Base-by-base conservation (phyloP, 1,140 invertebrate species). In the Drosophila kepulauana region DNA sequence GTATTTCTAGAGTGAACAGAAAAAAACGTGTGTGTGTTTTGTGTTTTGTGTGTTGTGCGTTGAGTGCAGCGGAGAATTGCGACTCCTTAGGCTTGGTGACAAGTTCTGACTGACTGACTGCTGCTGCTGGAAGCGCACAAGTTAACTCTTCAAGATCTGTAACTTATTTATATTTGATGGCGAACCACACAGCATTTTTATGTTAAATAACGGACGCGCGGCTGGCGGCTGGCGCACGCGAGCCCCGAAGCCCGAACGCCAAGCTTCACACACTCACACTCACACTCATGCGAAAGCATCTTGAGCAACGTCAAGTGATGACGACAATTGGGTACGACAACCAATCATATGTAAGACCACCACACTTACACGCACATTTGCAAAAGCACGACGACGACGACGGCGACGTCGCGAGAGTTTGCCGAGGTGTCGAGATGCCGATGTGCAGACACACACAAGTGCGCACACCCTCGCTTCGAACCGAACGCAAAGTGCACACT, bases 111-210 rank as follows among this genome's bases (percentile, higher is more conserved):
- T 15, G 30, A 6, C 43, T 43, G 59, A 41, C 16, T 15, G 30
- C 16, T 15, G 30, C 35, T 38, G 35, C 57, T 69, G 41, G 41
- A 25, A 25, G 20, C 20, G 56, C 63, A 75, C 72, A 73, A 79
- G 68, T 79, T 73, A 63, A 78, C 78, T 49, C 58, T 66, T 68
- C 75, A 48, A 78, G 69, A 79, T 78, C 75, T 79, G 51, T 79
- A 62, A 64, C 63, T 49, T 64, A 57, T 78, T 77, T 77, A 74
- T 38, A 78, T 66, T 77, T 58, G 43, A 45, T 67, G 11, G 38
- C 25, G 59, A 25, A 25, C 20, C 70, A 59, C 16, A 41, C 74
- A 49, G 59, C 63, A 68, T 68, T 68, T 61, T 25, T 25, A 25
- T 25, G 20, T 25, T 73, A 77, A 51, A 77, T 72, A 45, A 69